These are phyloP conservation scores for Drosophila glabriapex DNA, from an alignment of 2,888 invertebrate genomes.

Conservation along the genomic window DNA sequence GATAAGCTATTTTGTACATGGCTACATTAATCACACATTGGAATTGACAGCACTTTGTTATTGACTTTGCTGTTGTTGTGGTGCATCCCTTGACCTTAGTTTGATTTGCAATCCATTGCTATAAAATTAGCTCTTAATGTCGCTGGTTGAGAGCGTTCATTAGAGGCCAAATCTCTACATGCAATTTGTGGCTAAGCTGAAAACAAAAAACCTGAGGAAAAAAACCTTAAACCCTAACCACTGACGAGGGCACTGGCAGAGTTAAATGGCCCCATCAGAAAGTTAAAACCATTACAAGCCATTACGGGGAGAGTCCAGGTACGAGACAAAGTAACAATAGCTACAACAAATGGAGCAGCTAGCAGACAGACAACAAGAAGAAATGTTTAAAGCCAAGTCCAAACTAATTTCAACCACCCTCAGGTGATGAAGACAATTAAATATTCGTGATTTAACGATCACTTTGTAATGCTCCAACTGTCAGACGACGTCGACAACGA, in stretches of 20 bases:
- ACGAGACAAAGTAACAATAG: constrained; percentile 26
- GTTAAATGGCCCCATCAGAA: constrained; percentile 64
- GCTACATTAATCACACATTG: constrained; percentile 10
- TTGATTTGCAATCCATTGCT: constrained; percentile 51
- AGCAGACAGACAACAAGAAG: constrained; percentile 34
- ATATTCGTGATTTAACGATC: constrained; percentile 86
- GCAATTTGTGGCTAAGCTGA: constrained; percentile 52
- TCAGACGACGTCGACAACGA: constrained; percentile 47
- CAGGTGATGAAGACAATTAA: constrained; percentile 86
- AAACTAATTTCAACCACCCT: constrained; percentile 83
- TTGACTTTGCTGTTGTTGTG: constrained; percentile 6
- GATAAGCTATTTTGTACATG: neutral
- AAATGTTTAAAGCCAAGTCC: constrained; percentile 72
- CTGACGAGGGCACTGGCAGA: constrained; percentile 29
- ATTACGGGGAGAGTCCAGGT: constrained; percentile 46
- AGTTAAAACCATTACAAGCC: constrained; percentile 69
- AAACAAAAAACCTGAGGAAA: constrained; percentile 7
- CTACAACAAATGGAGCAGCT: constrained; percentile 39
- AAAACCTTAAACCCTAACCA: constrained; percentile 35
- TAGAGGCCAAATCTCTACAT: constrained; percentile 73
- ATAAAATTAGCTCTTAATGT: constrained; percentile 72
- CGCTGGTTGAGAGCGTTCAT: constrained; percentile 53
- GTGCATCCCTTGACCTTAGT: constrained; percentile 56
- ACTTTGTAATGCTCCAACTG: constrained; percentile 83
- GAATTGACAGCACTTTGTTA: constrained; percentile 12